phyloP scores from a whole-genome alignment of 1,140 invertebrate species.

The Trachelipus rathkii region DNA sequence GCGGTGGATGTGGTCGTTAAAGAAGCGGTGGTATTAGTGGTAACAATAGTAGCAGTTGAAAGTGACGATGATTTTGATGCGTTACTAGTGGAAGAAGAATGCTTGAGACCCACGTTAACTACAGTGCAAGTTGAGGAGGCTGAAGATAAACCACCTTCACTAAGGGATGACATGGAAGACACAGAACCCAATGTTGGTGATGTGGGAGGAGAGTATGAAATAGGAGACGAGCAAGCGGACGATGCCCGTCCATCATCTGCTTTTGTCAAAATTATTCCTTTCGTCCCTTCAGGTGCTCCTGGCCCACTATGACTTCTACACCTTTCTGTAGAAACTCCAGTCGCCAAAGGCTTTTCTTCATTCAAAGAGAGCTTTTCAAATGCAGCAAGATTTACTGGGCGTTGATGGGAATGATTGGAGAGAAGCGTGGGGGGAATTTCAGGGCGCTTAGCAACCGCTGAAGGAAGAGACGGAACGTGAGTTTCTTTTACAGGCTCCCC shows the following conservation, averaged over 20 bases:
- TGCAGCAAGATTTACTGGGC: neutral
- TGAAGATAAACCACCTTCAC: conserved; percentile 43
- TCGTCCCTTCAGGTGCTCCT: conserved; percentile 40
- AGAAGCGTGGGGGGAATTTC: neutral
- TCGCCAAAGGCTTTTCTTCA: neutral
- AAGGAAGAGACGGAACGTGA: neutral
- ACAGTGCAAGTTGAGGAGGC: conserved; percentile 45
- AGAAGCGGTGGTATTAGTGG: too few species aligned
- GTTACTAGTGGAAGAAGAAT: neutral
- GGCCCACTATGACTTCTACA: conserved; percentile 44
- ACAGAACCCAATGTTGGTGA: conserved; percentile 43
- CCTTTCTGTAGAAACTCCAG: conserved; percentile 29
- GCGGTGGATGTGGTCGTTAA: neutral
- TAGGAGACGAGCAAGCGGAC: conserved; percentile 43
- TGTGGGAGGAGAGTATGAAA: conserved; percentile 44
- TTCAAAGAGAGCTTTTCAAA: neutral
- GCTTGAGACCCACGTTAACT: conserved; percentile 37
- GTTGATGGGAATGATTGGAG: neutral
- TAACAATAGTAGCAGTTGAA: too few species aligned
- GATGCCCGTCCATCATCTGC: conserved; percentile 26
- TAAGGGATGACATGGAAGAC: conserved; percentile 43
- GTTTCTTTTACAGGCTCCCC: neutral
- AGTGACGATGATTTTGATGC: too few species aligned
- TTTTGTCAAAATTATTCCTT: conserved; percentile 26
- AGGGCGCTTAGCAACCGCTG: neutral